Evolutionary conservation across 92 coral and sea anemone genomes (phyloP).

Genomic region (Porites cylindrica): DNA sequence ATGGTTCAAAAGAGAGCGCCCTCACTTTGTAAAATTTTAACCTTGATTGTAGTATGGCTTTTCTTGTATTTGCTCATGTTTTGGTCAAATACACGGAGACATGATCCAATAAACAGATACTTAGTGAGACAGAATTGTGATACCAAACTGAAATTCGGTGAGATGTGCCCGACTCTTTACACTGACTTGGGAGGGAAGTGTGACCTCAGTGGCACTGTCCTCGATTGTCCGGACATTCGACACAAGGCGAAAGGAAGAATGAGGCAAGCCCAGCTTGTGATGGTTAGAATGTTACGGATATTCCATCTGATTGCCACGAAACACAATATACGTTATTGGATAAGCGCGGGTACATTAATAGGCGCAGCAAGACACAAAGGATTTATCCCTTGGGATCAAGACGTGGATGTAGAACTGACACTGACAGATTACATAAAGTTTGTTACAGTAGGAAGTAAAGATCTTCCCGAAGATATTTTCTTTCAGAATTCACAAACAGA

Average conservation of each 20-base stretch:
- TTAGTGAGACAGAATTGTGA: constrained; percentile 7
- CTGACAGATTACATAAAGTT: constrained; percentile 64
- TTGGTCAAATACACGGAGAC: background rate
- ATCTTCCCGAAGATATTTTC: constrained; percentile 65
- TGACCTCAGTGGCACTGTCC: background rate
- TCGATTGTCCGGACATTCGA: constrained; percentile 74
- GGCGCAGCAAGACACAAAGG: constrained; percentile 81
- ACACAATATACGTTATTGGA: constrained; percentile 68
- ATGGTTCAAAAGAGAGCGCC: background rate
- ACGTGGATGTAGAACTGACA: constrained; percentile 66
- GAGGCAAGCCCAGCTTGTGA: constrained; percentile 64
- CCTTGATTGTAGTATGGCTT: background rate
- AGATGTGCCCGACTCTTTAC: constrained; percentile 72
- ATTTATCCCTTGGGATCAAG: constrained; percentile 75
- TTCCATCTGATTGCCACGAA: constrained; percentile 64
- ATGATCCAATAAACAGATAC: constrained; percentile 20
- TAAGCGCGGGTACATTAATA: constrained; percentile 63
- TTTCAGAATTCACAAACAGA: constrained; percentile 68
- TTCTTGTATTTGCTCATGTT: background rate
- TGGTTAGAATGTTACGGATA: constrained; percentile 62
- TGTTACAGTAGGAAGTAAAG: constrained; percentile 42
- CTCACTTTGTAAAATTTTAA: background rate
- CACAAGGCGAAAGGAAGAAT: constrained; percentile 22
- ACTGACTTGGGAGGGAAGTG: constrained; percentile 65
- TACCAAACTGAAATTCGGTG: constrained; percentile 36